Evolutionary conservation across 1,140 invertebrate species (phyloP).

Genomic region (Drosophila kurseongensis): DNA sequence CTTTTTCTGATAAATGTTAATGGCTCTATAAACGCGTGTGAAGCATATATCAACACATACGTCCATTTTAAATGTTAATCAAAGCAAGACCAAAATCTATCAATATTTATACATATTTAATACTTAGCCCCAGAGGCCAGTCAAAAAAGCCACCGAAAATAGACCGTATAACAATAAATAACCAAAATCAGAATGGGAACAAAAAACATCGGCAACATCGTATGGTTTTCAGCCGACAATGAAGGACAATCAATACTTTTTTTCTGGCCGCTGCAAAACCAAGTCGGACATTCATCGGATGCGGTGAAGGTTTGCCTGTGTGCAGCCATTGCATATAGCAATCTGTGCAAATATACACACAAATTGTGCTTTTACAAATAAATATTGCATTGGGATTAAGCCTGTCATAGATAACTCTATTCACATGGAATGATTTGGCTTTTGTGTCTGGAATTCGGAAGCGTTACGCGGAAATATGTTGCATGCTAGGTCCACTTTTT

Average conservation of each 20-base stretch:
- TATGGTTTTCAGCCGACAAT: constrained; percentile 24
- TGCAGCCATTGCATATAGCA: constrained; percentile 47
- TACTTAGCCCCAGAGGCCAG: constrained; percentile 9
- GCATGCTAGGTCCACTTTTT: neutral
- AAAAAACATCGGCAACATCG: constrained; percentile 22
- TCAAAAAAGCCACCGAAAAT: neutral
- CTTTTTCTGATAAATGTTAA: constrained; percentile 63
- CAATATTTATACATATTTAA: constrained; percentile 65
- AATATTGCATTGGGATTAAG: constrained; percentile 57
- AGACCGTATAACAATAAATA: constrained; percentile 30
- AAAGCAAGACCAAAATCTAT: constrained; percentile 26
- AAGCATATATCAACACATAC: constrained; percentile 47
- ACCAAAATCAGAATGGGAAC: constrained; percentile 25
- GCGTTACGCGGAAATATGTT: constrained; percentile 19
- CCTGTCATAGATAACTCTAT: constrained; percentile 25
- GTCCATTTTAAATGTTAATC: constrained; percentile 36
- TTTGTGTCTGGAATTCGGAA: neutral
- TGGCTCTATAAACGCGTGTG: constrained; percentile 58
- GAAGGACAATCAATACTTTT: constrained; percentile 22
- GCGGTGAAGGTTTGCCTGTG: constrained; percentile 38
- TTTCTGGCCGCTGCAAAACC: constrained; percentile 20
- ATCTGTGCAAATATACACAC: constrained; percentile 58
- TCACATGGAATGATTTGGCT: constrained; percentile 19
- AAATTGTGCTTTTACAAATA: constrained; percentile 48
- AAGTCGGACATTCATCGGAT: constrained; percentile 56